phyloP scores from a whole-genome alignment of 1,140 invertebrate species.

The Trialeurodes vaporariorum region DNA sequence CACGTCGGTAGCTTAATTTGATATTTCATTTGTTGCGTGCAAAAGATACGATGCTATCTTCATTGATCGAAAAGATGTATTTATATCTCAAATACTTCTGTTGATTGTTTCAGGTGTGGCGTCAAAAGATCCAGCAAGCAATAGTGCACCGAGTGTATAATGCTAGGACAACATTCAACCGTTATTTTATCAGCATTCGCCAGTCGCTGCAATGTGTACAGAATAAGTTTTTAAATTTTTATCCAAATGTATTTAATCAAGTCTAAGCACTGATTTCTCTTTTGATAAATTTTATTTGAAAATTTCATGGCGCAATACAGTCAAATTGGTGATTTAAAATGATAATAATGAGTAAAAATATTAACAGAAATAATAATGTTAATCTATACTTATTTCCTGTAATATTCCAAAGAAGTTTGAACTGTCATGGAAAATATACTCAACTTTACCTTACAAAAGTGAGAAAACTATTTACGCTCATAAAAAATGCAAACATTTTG shows the following conservation, averaged over 20 bases:
- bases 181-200: neutral
- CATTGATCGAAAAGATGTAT: too few relatives aligned
- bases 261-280: neutral
- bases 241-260: neutral
- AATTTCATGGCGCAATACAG: neutral
- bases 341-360: neutral
- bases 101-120: neutral
- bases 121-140: neutral
- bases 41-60: neutral
- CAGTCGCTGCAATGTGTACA: neutral
- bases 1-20: neutral
- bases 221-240: neutral
- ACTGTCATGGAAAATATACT: neutral
- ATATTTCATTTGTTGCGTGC: neutral
- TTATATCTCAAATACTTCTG: too few relatives aligned
- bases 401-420: neutral
- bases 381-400: neutral
- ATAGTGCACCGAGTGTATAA: neutral
- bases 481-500: too few relatives aligned
- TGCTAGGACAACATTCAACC: too few relatives aligned
- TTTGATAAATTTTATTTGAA: neutral
- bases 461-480: too few relatives aligned
- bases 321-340: neutral
- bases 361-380: neutral
- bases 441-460: too few relatives aligned